Conservation (phyloP, 2,888 invertebrate genomes). For the Entomobrya multifasciata region DNA sequence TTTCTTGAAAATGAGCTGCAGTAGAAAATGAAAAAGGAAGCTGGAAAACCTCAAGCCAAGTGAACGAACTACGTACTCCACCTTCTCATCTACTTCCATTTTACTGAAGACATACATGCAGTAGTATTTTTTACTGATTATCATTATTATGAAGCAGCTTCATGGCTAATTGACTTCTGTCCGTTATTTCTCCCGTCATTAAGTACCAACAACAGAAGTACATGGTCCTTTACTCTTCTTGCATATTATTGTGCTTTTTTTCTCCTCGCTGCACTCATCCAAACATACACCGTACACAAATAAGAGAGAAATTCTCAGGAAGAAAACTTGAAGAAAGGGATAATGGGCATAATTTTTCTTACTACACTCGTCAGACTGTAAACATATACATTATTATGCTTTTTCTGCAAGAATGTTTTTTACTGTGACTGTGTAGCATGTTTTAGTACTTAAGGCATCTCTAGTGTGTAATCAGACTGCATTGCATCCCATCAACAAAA, state of each 20-base stretch:
- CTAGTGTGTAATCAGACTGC: slow-evolving; percentile 24
- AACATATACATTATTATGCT: neutral
- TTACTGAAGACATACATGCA: neutral
- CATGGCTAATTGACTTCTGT: slow-evolving; percentile 79
- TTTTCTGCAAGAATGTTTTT: neutral
- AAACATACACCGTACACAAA: neutral
- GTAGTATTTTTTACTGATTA: slow-evolving; percentile 25
- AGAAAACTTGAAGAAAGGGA: slow-evolving; percentile 36
- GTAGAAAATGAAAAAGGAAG: neutral
- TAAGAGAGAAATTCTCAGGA: neutral
- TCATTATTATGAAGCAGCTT: slow-evolving; percentile 66
- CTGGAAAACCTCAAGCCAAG: neutral
- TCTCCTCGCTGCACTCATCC: neutral
- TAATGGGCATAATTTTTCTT: slow-evolving; percentile 64
- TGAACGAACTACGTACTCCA: too few species aligned
- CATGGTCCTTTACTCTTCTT: neutral
- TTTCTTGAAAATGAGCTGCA: neutral
- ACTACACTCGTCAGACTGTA: neutral
- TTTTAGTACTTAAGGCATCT: slow-evolving; percentile 22
- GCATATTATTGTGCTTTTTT: neutral
- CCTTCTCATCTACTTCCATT: neutral
- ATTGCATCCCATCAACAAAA: slow-evolving; percentile 16
- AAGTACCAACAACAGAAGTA: slow-evolving; percentile 35
- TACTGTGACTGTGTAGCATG: slow-evolving; percentile 4
- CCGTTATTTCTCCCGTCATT: slow-evolving; percentile 69